Base-by-base conservation (phyloP, 2,113 vertebrate species). In the Amazona guildingii region DNA sequence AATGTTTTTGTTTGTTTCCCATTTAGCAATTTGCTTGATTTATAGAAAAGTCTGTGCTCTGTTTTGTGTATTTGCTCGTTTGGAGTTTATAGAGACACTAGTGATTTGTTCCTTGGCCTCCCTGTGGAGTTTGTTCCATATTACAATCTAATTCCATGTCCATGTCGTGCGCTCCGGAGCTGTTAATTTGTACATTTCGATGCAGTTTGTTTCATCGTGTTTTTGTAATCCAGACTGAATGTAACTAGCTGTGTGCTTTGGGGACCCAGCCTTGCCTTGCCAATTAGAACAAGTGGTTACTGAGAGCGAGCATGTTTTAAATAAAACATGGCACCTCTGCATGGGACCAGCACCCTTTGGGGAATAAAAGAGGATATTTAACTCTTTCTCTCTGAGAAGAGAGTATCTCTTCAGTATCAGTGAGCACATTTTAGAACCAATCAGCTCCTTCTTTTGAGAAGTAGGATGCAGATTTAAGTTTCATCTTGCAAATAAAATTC, bases 221-320 rank as follows among this genome's bases (percentile, higher is more conserved):
- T 98, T 98, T 98, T 98, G 97, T 98, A 98, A 98, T 98, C 97
- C 98, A 98, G 97, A 97, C 96, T 96, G 97, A 98, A 98, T 97
- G 93, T 98, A 98, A 98, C 69, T 90, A 98, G 98, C 98, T 98
- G 0, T 98, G 98, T 96, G 98, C 98, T 98, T 98, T 93, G 92
- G 98, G 97, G 98, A 98, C 97, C 73, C 83, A 94, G 96, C 96
- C 97, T 97, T 98, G 98, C 97, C 95, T 97, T 98, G 97, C 98
- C 98, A 98, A 98, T 98, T 98, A 98, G 98, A 98, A 97, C 95
- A 97, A 98, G 97, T 97, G 96, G 97, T 98, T 98, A 97, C 97
- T 97, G 97, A 96, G 97, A 98, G 97, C 95, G 96, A 97, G 95
- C 96, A 92, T 97, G 97, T 97, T 98, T 98, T 98, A 98, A 98